phyloP scores from a whole-genome alignment of 1,140 invertebrate species.

The Pseudomyrmex dendroicus region DNA sequence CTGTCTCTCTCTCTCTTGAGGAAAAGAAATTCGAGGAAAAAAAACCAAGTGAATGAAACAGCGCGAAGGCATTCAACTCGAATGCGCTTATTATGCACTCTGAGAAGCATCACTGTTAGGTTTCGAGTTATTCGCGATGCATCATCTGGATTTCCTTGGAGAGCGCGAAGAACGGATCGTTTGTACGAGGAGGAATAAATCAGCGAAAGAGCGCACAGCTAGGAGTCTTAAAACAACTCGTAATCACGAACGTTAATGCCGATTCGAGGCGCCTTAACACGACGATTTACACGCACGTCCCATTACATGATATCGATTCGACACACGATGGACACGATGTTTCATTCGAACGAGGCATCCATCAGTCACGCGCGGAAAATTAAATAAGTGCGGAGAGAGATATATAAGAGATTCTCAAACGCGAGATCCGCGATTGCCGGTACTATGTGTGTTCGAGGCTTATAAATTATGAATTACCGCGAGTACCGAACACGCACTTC shows the following conservation, averaged over 20 bases:
- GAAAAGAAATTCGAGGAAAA: neutral
- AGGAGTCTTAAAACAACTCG: conserved; percentile 35
- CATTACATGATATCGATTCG: conserved; percentile 51
- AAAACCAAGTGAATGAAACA: neutral
- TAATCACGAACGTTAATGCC: conserved; percentile 38
- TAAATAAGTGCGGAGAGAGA: conserved; percentile 30
- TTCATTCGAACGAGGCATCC: conserved; percentile 18
- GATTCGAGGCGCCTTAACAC: conserved; percentile 36
- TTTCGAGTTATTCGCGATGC: conserved; percentile 38
- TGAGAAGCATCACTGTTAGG: conserved; percentile 28
- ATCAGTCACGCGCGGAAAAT: conserved; percentile 44
- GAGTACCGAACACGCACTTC: conserved; percentile 1
- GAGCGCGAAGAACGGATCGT: conserved; percentile 46
- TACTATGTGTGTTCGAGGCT: conserved; percentile 2
- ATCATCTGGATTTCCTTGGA: conserved; percentile 49
- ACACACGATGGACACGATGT: conserved; percentile 15
- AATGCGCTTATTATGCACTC: conserved; percentile 44
- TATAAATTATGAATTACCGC: conserved; percentile 18
- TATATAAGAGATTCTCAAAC: conserved; percentile 26
- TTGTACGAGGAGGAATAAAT: conserved; percentile 42
- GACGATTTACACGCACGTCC: conserved; percentile 43
- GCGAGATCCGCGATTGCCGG: neutral
- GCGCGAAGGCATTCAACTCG: conserved; percentile 28
- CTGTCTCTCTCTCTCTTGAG: neutral
- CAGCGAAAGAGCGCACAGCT: conserved; percentile 12